These are phyloP conservation scores for Glossosoma conforme DNA, from an alignment of 1,140 invertebrate genomes.

Conservation along the genomic window DNA sequence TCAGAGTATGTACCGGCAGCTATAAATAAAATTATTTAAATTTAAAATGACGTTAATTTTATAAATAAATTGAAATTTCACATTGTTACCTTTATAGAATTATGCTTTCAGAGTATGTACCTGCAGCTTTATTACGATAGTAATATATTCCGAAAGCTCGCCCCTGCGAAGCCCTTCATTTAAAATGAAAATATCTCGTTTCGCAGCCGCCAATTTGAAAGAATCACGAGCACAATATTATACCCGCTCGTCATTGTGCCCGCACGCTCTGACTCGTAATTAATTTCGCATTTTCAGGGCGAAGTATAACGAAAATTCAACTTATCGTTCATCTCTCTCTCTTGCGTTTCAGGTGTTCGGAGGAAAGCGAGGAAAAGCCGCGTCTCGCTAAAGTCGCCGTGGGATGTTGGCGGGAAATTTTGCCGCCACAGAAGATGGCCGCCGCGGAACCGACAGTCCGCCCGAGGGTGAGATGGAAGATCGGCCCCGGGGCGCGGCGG, in stretches of 20 bases:
- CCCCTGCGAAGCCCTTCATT: conserved; percentile 6
- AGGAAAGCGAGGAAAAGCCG: neutral
- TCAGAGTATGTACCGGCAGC: too few relatives aligned
- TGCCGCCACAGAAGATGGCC: conserved; percentile 17
- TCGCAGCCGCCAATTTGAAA: conserved; percentile 12
- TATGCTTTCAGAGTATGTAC: too few relatives aligned
- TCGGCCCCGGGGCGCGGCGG: conserved; percentile 8
- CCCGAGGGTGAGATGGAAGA: conserved; percentile 29
- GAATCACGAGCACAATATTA: conserved; percentile 1
- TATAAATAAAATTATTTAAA: too few relatives aligned
- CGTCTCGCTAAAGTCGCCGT: conserved; percentile 2
- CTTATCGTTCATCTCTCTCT: conserved; percentile 9
- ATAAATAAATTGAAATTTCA: too few relatives aligned
- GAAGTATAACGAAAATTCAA: neutral
- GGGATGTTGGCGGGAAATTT: conserved; percentile 16
- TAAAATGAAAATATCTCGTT: conserved; percentile 16
- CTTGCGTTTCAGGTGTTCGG: conserved; percentile 7
- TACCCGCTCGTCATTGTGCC: neutral
- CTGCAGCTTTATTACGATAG: too few relatives aligned
- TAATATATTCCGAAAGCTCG: too few relatives aligned
- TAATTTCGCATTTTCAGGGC: conserved; percentile 12
- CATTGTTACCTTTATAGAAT: too few relatives aligned
- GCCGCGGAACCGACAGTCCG: conserved; percentile 11
- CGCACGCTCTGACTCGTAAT: neutral
- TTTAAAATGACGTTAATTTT: too few relatives aligned